phyloP scores from a whole-genome alignment of 1,140 invertebrate genomes.

The Ips nitidus region DNA sequence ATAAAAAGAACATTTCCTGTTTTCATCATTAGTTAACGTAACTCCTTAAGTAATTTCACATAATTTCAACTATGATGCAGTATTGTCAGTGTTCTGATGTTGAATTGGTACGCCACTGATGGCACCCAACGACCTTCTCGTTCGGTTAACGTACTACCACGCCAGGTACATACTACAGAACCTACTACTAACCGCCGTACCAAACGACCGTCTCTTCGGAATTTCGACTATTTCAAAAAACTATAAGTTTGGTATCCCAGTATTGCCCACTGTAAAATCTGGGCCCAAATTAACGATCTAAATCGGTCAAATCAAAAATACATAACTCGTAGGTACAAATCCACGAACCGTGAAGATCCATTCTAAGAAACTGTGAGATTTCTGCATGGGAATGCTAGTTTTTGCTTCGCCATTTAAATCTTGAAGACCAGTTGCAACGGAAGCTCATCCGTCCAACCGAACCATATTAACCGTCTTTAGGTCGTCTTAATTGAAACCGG shows the following conservation, averaged over 20 bases:
- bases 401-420: not conserved
- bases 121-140: constrained; percentile 7
- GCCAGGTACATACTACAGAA: not conserved
- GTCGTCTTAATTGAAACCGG: not conserved
- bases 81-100: not conserved
- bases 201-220: constrained; percentile 7
- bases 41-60: no score
- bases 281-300: not conserved
- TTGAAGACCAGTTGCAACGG: not conserved
- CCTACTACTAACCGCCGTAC: constrained; percentile 9
- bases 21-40: no score
- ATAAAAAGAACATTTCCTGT: no score
- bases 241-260: not conserved
- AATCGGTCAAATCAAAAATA: not conserved
- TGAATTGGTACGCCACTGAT: not conserved
- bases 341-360: not conserved
- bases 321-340: not conserved
- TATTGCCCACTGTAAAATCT: not conserved
- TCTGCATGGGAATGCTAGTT: not conserved
- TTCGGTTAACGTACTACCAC: constrained; percentile 18
- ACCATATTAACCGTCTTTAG: not conserved
- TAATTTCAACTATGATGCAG: not conserved
- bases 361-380: not conserved
- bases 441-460: not conserved
- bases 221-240: constrained; percentile 13